These are phyloP conservation scores for Grantiella picta DNA, from an alignment of 2,113 vertebrate genomes.

Conservation along the genomic window DNA sequence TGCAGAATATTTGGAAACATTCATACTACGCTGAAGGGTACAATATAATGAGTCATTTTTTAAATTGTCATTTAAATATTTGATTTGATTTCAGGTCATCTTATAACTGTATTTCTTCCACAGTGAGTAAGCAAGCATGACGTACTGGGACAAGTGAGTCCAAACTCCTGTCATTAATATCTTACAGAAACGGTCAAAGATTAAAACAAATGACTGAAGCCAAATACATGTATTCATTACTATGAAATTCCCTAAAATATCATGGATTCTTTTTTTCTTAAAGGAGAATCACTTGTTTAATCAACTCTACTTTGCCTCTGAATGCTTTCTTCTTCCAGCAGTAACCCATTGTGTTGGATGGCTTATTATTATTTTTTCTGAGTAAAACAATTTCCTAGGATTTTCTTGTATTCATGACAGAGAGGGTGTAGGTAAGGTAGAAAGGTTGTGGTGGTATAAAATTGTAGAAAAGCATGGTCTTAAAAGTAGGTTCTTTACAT, in stretches of 20 bases:
- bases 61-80: background rate
- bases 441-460: background rate
- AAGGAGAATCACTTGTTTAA: background rate
- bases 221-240: background rate
- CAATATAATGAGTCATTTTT: background rate
- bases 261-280: background rate
- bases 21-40: background rate
- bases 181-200: background rate
- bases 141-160: background rate
- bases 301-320: background rate
- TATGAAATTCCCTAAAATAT: background rate
- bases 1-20: background rate
- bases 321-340: background rate
- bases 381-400: background rate
- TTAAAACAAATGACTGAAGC: background rate
- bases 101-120: background rate
- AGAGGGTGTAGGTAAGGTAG: background rate
- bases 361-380: background rate
- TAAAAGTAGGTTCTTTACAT: background rate
- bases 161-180: slow-evolving; percentile 1
- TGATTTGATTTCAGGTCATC: background rate
- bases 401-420: background rate
- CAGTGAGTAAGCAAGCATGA: background rate
- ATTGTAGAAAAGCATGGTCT: background rate
- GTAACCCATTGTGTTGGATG: background rate